A percentile compares a stretch with the other conserved stretches of the same genome.
Conservation (phyloP, 2,113 vertebrate genomes). For the Calonectris borealis region DNA sequence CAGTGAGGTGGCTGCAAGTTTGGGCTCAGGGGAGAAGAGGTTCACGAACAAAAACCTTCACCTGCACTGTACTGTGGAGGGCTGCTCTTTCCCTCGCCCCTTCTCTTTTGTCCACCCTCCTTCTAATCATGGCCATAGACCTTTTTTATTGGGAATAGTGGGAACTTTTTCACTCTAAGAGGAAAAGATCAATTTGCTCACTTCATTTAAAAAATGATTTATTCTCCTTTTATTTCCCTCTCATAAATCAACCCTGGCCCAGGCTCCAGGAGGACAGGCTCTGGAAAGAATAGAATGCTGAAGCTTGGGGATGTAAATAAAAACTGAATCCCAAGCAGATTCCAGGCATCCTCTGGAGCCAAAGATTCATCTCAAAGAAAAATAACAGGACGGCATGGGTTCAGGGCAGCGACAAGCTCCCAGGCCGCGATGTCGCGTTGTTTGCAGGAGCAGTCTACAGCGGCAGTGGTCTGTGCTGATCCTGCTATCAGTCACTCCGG, state of each 20-base stretch:
- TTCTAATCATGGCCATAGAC: neutral
- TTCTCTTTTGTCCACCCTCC: neutral
- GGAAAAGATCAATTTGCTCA: slow-evolving; percentile 12
- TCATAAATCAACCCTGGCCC: neutral
- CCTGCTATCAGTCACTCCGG: neutral
- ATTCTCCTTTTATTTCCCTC: neutral
- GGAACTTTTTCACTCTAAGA: neutral
- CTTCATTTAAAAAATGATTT: slow-evolving; percentile 12
- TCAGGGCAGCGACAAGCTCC: neutral
- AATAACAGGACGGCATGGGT: neutral
- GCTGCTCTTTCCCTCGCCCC: neutral
- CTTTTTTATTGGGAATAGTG: neutral
- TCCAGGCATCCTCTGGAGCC: neutral
- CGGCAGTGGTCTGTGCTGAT: neutral
- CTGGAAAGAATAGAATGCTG: neutral
- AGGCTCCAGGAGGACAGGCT: neutral
- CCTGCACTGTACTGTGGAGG: too few relatives aligned
- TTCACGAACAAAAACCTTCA: neutral
- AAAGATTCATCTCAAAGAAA: neutral
- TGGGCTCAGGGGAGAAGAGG: neutral
- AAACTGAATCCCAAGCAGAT: neutral
- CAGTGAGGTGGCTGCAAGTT: neutral
- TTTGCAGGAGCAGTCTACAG: neutral
- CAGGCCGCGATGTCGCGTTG: fast-evolving
- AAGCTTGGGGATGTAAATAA: neutral